phyloP scores from a whole-genome alignment of 2,797 vertebrate genomes.

The Steatocranus sp. region DNA sequence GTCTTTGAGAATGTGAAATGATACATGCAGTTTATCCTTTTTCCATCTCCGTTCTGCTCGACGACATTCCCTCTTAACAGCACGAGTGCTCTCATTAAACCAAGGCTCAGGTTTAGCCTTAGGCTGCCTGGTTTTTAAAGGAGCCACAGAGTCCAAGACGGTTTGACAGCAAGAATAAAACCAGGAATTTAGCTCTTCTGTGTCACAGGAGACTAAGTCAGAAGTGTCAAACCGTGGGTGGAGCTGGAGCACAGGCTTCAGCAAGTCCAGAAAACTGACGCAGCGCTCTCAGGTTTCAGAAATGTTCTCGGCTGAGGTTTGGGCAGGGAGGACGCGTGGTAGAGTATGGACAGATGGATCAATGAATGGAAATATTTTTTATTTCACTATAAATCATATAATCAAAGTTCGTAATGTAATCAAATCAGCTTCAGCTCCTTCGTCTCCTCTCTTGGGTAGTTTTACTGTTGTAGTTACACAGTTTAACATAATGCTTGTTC shows the following conservation, averaged over 20 bases:
- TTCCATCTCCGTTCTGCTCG: no score
- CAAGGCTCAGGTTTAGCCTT: no score
- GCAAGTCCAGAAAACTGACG: background rate
- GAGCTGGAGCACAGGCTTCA: background rate
- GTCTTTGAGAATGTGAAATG: no score
- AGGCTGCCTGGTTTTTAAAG: no score
- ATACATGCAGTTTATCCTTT: no score
- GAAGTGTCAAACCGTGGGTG: background rate
- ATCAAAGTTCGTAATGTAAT: background rate
- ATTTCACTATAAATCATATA: background rate
- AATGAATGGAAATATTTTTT: background rate
- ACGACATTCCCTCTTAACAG: no score
- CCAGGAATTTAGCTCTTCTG: no score
- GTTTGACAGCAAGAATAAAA: no score
- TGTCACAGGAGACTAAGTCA: no score
- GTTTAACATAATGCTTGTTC: background rate
- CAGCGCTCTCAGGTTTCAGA: background rate
- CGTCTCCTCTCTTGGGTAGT: background rate
- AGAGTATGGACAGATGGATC: background rate
- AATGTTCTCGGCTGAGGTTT: background rate
- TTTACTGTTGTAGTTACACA: background rate
- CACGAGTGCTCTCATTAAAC: no score
- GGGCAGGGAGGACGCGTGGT: accelerated
- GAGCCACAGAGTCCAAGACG: no score
- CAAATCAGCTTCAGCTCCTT: background rate